phyloP scores from a whole-genome alignment of 2,797 vertebrate genomes.

The Cirrhinus mrigala region DNA sequence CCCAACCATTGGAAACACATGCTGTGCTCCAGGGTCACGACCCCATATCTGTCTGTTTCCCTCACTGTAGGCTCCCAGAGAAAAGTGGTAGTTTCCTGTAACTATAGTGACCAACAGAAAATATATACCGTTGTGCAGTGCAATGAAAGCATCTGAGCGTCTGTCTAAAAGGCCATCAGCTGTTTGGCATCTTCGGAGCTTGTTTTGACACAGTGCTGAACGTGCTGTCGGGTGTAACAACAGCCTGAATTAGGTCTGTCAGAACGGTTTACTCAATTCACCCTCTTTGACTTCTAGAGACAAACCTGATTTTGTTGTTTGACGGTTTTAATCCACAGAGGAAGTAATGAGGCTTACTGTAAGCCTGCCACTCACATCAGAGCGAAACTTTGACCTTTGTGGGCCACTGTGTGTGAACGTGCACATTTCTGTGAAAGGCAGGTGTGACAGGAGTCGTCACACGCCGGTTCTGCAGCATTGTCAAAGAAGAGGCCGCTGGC shows the following conservation, averaged over 20 bases:
- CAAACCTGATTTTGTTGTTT: slow-evolving; percentile 36
- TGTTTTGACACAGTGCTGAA: background rate
- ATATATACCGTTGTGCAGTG: background rate
- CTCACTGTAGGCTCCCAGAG: slow-evolving; percentile 11
- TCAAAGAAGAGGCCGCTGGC: slow-evolving; percentile 33
- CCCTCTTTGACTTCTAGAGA: background rate
- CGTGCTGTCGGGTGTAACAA: background rate
- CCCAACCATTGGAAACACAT: slow-evolving; percentile 57
- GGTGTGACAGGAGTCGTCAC: slow-evolving; percentile 12
- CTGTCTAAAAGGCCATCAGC: background rate
- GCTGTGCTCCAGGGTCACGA: slow-evolving; percentile 51
- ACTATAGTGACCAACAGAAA: slow-evolving; percentile 45
- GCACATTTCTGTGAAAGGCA: slow-evolving; percentile 28
- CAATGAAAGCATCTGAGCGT: background rate
- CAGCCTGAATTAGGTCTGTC: background rate
- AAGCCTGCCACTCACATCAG: background rate
- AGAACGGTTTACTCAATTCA: background rate
- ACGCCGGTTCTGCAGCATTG: slow-evolving; percentile 35
- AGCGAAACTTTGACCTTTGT: background rate
- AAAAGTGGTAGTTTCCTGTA: slow-evolving; percentile 56
- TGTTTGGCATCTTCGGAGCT: background rate
- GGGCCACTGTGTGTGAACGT: slow-evolving; percentile 10
- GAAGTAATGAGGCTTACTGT: background rate
- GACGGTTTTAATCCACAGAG: slow-evolving; percentile 8
- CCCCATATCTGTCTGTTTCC: slow-evolving; percentile 37